A percentile compares a stretch with the other conserved stretches of the same genome.
Conservation (phyloP, 1,140 invertebrate genomes). For the Uloborus diversus region DNA sequence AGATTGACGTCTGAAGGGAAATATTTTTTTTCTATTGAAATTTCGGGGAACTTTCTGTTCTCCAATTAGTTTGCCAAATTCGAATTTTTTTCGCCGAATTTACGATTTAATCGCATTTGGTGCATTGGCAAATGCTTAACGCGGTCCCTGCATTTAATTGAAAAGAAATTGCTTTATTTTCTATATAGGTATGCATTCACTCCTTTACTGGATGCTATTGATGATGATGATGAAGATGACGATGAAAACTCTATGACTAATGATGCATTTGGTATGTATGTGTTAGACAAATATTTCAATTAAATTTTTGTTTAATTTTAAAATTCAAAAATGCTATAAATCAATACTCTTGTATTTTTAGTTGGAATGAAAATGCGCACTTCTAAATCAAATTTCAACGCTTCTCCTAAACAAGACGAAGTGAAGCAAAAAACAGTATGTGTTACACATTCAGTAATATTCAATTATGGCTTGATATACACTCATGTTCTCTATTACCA, state of each 20-base stretch:
- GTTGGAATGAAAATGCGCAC: constrained; percentile 38
- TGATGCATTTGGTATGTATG: constrained; percentile 77
- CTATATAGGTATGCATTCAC: constrained; percentile 84
- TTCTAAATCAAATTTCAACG: constrained; percentile 14
- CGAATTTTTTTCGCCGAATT: too few relatives aligned
- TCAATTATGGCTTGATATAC: too few relatives aligned
- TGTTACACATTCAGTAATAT: too few relatives aligned
- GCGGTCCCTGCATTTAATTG: too few relatives aligned
- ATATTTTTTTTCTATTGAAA: too few relatives aligned
- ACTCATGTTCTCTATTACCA: too few relatives aligned
- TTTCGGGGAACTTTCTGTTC: too few relatives aligned
- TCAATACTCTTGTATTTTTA: constrained; percentile 1
- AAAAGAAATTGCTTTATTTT: background rate
- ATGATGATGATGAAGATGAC: constrained; percentile 74
- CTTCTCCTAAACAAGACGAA: constrained; percentile 20
- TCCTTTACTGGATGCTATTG: constrained; percentile 85
- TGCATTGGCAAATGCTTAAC: too few relatives aligned
- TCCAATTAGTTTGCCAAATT: too few relatives aligned
- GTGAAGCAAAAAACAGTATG: constrained; percentile 39
- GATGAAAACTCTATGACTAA: constrained; percentile 84
- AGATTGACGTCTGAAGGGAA: too few relatives aligned
- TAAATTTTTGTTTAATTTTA: background rate
- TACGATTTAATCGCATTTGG: too few relatives aligned
- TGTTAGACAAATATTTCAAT: background rate
- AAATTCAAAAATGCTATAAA: too few relatives aligned